These are phyloP conservation scores for Ostrea edulis DNA, from an alignment of 1,140 invertebrate genomes.

Conservation along the genomic window DNA sequence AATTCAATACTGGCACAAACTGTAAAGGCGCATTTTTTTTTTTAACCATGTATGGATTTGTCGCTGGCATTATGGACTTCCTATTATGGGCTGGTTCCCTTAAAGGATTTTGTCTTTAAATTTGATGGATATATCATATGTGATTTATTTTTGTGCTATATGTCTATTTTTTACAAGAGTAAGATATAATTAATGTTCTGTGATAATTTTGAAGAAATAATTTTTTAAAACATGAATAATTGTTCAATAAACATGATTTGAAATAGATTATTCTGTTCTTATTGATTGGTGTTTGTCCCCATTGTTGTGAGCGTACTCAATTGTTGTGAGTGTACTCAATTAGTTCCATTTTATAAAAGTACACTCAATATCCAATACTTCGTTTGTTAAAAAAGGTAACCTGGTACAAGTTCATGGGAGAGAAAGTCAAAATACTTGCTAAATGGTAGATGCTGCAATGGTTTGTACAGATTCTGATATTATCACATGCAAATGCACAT, in stretches of 20 bases:
- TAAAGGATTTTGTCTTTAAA: not conserved
- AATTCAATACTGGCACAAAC: constrained; percentile 1
- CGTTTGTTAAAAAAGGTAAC: no score
- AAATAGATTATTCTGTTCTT: not conserved
- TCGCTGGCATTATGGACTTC: constrained; percentile 16
- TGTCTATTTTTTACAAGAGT: not conserved
- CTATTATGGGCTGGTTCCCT: not conserved
- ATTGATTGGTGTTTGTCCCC: not conserved
- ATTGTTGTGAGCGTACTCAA: no score
- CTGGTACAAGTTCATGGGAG: no score
- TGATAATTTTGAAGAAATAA: constrained; percentile 15
- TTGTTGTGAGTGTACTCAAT: no score
- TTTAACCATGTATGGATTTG: not conserved
- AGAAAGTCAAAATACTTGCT: no score
- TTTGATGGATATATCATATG: not conserved
- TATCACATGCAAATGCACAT: no score
- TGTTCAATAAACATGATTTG: not conserved
- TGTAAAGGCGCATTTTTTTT: not conserved
- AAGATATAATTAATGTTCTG: not conserved
- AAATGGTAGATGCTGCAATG: no score
- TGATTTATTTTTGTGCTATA: constrained; percentile 6
- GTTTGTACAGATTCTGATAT: no score
- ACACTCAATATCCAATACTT: no score
- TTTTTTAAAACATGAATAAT: not conserved
- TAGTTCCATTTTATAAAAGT: no score